These are phyloP conservation scores for Neolamprologus ventralis DNA, from an alignment of 2,113 vertebrate species.

Conservation along the genomic window DNA sequence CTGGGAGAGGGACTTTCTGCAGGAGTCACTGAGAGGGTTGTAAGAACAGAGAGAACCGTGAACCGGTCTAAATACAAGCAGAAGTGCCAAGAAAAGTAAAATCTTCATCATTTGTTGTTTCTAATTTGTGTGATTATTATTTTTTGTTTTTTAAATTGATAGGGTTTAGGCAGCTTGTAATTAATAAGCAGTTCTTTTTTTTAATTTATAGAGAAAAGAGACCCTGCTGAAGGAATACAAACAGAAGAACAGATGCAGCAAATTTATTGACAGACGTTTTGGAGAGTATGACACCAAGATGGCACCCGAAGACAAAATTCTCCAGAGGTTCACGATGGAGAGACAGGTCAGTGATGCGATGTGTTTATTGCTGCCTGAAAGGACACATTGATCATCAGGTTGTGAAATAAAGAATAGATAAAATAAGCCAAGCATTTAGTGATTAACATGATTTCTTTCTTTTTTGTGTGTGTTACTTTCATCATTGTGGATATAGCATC, in stretches of 20 bases:
- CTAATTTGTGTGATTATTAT: neutral
- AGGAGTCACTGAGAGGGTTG: neutral
- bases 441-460: neutral
- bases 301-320: slow-evolving; percentile 90
- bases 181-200: neutral
- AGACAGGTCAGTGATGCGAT: slow-evolving; percentile 77
- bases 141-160: neutral
- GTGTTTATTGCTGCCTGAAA: neutral
- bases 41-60: neutral
- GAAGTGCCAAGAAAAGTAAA: neutral
- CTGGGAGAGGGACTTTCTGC: slow-evolving; percentile 4
- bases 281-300: slow-evolving; percentile 85
- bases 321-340: slow-evolving; percentile 86
- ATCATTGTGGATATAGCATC: neutral
- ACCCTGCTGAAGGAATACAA: slow-evolving; percentile 91
- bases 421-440: neutral
- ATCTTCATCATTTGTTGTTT: neutral
- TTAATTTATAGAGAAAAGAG: slow-evolving; percentile 77
- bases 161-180: neutral
- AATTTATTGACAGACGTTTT: slow-evolving; percentile 84
- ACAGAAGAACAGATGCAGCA: slow-evolving; percentile 78
- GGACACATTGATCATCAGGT: neutral
- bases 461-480: neutral
- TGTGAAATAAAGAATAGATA: neutral
- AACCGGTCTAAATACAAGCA: neutral